A percentile compares a stretch with the other conserved stretches of the same genome.
Conservation (phyloP, 2,797 vertebrate species). For the Eulemur albifrons region DNA sequence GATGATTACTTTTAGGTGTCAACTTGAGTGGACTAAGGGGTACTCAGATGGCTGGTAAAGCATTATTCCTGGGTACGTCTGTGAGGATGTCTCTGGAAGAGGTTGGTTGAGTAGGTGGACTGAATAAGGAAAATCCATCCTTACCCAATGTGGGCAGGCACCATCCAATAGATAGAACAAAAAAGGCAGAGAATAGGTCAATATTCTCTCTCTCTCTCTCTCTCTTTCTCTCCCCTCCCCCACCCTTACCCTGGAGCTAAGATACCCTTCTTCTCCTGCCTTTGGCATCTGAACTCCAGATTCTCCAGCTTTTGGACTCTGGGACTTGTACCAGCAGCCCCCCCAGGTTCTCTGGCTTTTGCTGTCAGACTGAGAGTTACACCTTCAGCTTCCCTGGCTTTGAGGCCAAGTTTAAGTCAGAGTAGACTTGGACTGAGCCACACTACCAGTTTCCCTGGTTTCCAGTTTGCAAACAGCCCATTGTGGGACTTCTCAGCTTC, state of each 20-base stretch:
- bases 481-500: neutral
- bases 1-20: neutral
- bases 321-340: neutral
- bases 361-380: neutral
- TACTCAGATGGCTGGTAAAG: no score
- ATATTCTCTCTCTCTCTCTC: neutral
- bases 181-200: neutral
- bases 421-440: neutral
- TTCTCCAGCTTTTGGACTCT: neutral
- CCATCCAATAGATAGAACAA: neutral
- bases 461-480: neutral
- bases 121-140: neutral
- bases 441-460: neutral
- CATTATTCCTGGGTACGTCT: neutral
- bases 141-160: neutral
- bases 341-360: neutral
- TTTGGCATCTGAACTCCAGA: neutral
- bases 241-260: neutral
- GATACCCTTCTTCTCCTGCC: neutral
- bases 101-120: neutral
- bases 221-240: no score
- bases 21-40: neutral
- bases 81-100: neutral
- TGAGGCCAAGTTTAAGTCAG: neutral
- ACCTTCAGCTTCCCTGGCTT: neutral